Evolutionary conservation across 2,888 invertebrate species (phyloP).

Genomic region (Allygus modestus): DNA sequence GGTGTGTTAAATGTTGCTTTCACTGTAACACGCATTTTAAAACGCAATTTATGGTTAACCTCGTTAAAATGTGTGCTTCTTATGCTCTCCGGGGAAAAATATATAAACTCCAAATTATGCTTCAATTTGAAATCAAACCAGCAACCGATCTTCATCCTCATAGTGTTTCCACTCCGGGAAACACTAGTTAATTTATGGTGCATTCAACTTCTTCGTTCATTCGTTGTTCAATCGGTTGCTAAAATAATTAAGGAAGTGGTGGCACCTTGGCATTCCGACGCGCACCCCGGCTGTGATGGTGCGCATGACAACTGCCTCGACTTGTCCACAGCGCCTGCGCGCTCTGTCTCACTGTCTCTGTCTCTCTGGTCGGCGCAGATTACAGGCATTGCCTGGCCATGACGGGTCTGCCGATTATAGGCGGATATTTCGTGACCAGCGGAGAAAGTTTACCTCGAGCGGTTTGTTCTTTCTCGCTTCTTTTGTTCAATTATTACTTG

Average conservation of each 20-base stretch:
- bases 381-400: not conserved
- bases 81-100: too few relatives aligned
- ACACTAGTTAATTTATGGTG: too few relatives aligned
- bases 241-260: not conserved
- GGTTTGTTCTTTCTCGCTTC: not conserved
- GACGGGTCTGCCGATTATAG: not conserved
- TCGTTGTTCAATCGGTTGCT: constrained; percentile 5
- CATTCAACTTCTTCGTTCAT: not conserved
- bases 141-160: too few relatives aligned
- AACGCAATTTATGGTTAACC: too few relatives aligned
- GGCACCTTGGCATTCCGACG: constrained; percentile 7
- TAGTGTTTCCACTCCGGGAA: too few relatives aligned
- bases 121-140: too few relatives aligned
- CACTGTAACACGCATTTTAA: too few relatives aligned
- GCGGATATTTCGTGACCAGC: not conserved
- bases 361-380: constrained; percentile 5
- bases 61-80: too few relatives aligned
- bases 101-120: too few relatives aligned
- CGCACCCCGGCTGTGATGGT: not conserved
- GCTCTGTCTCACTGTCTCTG: too few relatives aligned
- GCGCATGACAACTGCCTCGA: not conserved
- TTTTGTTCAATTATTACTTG: not conserved
- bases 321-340: not conserved
- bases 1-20: too few relatives aligned
- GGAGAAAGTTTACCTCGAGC: constrained; percentile 20